Evolutionary conservation across 2,888 invertebrate genomes (phyloP).

Genomic region (Latrodectus elegans): DNA sequence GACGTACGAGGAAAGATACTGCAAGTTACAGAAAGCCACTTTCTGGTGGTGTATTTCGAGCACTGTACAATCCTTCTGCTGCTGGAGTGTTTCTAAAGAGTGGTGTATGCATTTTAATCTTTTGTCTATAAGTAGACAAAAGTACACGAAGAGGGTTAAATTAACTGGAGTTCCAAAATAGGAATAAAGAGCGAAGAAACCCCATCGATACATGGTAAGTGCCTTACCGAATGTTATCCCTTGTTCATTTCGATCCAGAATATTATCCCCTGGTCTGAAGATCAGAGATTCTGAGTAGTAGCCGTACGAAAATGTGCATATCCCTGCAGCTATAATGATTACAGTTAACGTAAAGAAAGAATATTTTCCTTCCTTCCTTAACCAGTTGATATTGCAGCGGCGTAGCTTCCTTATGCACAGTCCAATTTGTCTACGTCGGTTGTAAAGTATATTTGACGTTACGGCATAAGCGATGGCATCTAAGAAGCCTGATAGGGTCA

Average conservation of each 20-base stretch:
- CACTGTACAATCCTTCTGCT: background rate
- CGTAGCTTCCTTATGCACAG: background rate
- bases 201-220: background rate
- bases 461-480: background rate
- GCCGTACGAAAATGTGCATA: background rate
- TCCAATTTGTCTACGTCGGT: background rate
- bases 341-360: background rate
- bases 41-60: background rate
- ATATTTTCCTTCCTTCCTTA: background rate
- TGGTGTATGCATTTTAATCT: background rate
- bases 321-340: background rate
- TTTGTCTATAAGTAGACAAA: background rate
- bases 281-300: background rate
- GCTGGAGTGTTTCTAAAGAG: background rate
- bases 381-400: background rate
- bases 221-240: background rate
- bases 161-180: conserved; percentile 2
- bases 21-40: conserved; percentile 1
- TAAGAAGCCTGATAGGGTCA: too few species aligned
- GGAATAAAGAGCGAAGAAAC: background rate
- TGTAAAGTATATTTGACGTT: background rate
- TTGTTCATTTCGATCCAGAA: background rate
- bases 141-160: background rate
- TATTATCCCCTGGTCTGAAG: background rate
- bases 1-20: background rate